A percentile compares a stretch with the other conserved stretches of the same genome.
phyloP scores from a whole-genome alignment of 2,888 invertebrate species.

The Caenorhabditis wallacei region DNA sequence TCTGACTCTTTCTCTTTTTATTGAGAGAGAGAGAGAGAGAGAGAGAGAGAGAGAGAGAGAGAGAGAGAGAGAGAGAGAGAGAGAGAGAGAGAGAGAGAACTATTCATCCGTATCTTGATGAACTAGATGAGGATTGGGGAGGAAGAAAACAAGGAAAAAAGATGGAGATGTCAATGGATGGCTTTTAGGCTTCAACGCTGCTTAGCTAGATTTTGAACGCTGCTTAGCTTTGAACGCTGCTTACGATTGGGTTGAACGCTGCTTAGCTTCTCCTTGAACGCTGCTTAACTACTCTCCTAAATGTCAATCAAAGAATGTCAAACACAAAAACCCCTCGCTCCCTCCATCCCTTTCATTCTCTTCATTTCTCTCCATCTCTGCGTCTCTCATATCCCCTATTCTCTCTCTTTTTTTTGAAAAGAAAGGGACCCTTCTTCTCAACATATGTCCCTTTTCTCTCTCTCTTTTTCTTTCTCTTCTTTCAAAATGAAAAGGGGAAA shows the following conservation, averaged over 20 bases:
- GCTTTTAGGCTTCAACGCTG: too few relatives aligned
- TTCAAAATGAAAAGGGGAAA: neutral
- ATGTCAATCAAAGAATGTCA: neutral
- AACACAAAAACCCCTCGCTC: neutral
- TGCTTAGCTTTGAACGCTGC: too few relatives aligned
- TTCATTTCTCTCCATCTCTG: neutral
- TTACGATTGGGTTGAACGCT: too few relatives aligned
- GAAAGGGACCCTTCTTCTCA: neutral
- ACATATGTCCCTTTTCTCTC: neutral
- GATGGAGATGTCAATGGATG: neutral
- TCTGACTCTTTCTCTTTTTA: too few relatives aligned
- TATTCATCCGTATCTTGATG: neutral
- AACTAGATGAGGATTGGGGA: neutral
- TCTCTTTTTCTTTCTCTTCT: neutral
- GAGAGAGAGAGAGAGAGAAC: slow-evolving; percentile 9
- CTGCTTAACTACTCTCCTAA: too few relatives aligned
- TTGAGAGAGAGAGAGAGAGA: too few relatives aligned
- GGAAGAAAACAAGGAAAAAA: too few relatives aligned
- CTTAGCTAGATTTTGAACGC: too few relatives aligned
- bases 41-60: slow-evolving; percentile 1
- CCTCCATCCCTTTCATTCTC: too few relatives aligned
- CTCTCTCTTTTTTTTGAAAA: neutral
- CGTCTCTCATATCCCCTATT: neutral
- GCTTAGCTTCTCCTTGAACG: too few relatives aligned
- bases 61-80: neutral